Percentiles rank a stretch among this genome's conserved stretches.
These are phyloP conservation scores for Lamproptera curius DNA, from an alignment of 2,888 invertebrate genomes.

Conservation along the genomic window DNA sequence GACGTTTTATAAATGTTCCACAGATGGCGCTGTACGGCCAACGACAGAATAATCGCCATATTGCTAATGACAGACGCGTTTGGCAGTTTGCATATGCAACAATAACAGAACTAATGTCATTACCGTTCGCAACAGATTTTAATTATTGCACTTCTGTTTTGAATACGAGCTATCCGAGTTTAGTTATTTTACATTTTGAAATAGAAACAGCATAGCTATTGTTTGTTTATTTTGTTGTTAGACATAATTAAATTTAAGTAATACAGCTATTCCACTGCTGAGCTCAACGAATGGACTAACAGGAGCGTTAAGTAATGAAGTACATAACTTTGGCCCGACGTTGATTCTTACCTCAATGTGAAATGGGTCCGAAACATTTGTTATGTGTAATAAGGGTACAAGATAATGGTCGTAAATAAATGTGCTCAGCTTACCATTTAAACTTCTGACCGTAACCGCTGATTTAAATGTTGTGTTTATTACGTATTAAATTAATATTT, in stretches of 20 bases:
- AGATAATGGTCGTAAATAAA: neutral
- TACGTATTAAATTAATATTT: too few relatives aligned
- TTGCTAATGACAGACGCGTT: neutral
- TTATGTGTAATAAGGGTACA: conserved; percentile 2
- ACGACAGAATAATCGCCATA: neutral
- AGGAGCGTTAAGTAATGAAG: conserved; percentile 15
- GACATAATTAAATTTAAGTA: too few relatives aligned
- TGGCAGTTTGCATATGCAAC: too few relatives aligned
- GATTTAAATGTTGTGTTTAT: neutral
- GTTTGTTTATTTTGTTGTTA: too few relatives aligned
- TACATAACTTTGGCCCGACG: conserved; percentile 12
- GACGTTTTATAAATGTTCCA: conserved; percentile 4
- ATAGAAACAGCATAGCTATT: too few relatives aligned
- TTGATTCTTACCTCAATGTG: conserved; percentile 6
- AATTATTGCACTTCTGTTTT: too few relatives aligned
- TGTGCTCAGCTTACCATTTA: neutral
- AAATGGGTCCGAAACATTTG: conserved; percentile 8
- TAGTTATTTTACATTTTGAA: too few relatives aligned
- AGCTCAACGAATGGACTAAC: conserved; percentile 11
- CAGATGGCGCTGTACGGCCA: neutral
- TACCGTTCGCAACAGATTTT: too few relatives aligned
- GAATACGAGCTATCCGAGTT: too few relatives aligned
- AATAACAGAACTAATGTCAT: too few relatives aligned
- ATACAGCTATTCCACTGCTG: too few relatives aligned
- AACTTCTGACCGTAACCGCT: neutral